Evolutionary conservation across 2,888 invertebrate genomes (phyloP).

Genomic region (Phalangium opilio): DNA sequence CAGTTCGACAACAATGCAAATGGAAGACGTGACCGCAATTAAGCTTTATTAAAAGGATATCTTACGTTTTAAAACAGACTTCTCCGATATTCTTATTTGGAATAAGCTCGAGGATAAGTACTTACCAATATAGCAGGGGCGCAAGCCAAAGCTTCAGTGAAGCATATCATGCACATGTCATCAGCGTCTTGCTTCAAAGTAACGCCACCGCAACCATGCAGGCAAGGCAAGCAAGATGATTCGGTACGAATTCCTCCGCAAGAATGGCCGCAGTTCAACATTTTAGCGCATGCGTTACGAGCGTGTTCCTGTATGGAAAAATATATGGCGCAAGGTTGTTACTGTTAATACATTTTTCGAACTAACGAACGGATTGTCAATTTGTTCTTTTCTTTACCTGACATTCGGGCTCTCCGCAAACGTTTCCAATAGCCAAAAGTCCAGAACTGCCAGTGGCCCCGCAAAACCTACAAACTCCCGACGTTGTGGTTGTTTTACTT

Average conservation of each 20-base stretch:
- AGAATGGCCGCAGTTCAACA: constrained; percentile 71
- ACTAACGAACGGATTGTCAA: background rate
- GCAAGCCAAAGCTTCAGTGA: constrained; percentile 86
- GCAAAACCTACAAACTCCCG: constrained; percentile 78
- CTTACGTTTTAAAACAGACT: too few relatives aligned
- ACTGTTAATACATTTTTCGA: too few relatives aligned
- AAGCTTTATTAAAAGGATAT: constrained; percentile 43
- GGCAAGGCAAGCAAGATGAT: constrained; percentile 66
- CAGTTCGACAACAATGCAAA: constrained; percentile 71
- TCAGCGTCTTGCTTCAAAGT: constrained; percentile 82
- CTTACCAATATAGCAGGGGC: constrained; percentile 77
- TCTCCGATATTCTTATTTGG: too few relatives aligned
- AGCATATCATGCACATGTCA: constrained; percentile 99
- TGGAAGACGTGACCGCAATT: constrained; percentile 94
- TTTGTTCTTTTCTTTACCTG: constrained; percentile 41
- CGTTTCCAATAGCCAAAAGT: constrained; percentile 74
- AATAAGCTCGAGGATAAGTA: too few relatives aligned
- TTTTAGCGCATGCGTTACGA: constrained; percentile 62
- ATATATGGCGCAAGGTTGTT: too few relatives aligned
- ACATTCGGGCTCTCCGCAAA: constrained; percentile 86
- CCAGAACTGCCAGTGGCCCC: constrained; percentile 67
- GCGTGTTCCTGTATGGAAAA: constrained; percentile 47
- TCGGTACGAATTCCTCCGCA: constrained; percentile 89
- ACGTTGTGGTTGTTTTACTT: constrained; percentile 22
- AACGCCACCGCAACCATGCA: constrained; percentile 54